Base-by-base conservation (phyloP, 2,888 invertebrate genomes). In the Sylvicola cinctus region DNA sequence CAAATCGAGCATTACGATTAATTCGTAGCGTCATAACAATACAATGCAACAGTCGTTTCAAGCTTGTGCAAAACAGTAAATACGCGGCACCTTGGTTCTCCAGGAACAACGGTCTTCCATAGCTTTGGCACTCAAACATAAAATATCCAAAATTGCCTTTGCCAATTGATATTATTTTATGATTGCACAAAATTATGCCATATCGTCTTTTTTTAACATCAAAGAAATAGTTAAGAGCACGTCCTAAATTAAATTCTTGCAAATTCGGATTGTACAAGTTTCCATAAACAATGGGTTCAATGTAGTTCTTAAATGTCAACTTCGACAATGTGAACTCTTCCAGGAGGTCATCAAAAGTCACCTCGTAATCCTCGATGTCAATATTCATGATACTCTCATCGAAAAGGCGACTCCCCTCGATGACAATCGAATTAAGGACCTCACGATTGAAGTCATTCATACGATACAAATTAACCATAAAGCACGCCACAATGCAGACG, bases 81-180 rank as follows among this genome's bases (percentile, higher is more conserved):
- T 74, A 74, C 0, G 71, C 60, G 7, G 62, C 56, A 3, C 68
- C 68, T 43, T 65, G 60, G 5, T 65, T 61, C 2, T 68, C 65
- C 20, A 61, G 52, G 46, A 71, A 75, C 44, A 73, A 49, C 0
- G 73, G 74, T 3, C 61, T 52, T 6, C 74, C 73, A 42, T 59
- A 54, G 39, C 65, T 65, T 49, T 71, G 70, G 42, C 70, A 70
- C 44, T 75, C 74, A 46, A 65, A 74, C 68, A 75, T 66, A 42
- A 70, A 74, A 45, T 70, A 75, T 10, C 72, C 72, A 1, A 56
- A 58, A 13, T 51, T 48, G 40, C 47, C 43, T 35, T 45, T 62
- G 2, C 69, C 69, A 43, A 68, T 64, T 8, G 64, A 62, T 39
- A 66, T 48, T 32, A 66, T 65, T 36, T 65, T 65, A 10, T 51